Percentiles rank a stretch among this genome's conserved stretches.
phyloP scores from a whole-genome alignment of 2,113 vertebrate genomes.

The Hypomesus transpacificus region DNA sequence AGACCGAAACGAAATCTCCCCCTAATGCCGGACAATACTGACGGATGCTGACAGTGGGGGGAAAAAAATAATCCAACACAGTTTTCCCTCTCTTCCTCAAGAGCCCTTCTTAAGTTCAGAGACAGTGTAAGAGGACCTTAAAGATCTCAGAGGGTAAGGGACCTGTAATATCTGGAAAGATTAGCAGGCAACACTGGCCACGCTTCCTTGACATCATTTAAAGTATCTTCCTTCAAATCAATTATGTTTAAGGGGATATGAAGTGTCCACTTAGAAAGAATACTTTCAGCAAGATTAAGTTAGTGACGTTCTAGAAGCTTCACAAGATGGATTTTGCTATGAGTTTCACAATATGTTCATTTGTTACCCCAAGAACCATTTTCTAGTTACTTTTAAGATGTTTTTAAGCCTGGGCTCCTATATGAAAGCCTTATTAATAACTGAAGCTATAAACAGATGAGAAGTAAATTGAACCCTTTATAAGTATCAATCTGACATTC shows the following conservation, averaged over 20 bases:
- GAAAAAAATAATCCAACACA: conserved; percentile 4
- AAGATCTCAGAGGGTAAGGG: conserved; percentile 31
- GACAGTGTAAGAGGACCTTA: conserved; percentile 19
- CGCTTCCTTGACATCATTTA: conserved; percentile 38
- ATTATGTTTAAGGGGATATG: conserved; percentile 38
- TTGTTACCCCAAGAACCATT: too few species aligned
- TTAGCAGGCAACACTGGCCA: conserved; percentile 37
- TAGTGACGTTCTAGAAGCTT: not conserved
- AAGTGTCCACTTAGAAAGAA: not conserved
- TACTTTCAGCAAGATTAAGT: conserved; percentile 34
- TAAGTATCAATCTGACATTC: too few species aligned
- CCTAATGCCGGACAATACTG: conserved; percentile 3
- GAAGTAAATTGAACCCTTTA: too few species aligned
- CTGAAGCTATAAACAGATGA: too few species aligned
- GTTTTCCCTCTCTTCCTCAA: not conserved
- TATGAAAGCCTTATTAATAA: not conserved
- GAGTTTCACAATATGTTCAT: too few species aligned
- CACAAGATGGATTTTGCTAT: too few species aligned
- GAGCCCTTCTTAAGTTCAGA: conserved; percentile 9
- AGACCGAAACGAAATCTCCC: conserved; percentile 8
- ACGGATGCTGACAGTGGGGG: not conserved
- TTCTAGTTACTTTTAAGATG: not conserved
- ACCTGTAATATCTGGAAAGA: conserved; percentile 42
- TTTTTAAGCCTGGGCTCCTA: not conserved
- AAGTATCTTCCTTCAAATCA: conserved; percentile 39